Conservation (phyloP, 2,888 invertebrate species). For the Andrena minutula region DNA sequence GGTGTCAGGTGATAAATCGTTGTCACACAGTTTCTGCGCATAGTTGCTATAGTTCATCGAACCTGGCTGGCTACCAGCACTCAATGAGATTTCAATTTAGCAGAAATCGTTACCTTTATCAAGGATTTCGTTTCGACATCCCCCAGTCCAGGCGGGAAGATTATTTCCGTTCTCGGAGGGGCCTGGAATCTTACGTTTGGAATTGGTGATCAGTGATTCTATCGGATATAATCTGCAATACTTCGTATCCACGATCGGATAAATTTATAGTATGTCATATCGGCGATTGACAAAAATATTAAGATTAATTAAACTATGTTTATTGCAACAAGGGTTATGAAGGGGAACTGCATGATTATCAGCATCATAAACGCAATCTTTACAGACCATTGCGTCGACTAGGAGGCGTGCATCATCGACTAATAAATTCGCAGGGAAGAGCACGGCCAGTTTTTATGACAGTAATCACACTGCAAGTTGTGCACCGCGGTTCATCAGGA, state of each 20-base stretch:
- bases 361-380: too few species aligned
- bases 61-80: constrained; percentile 16
- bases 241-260: not conserved
- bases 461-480: constrained; percentile 28
- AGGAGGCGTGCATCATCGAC: constrained; percentile 18
- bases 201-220: constrained; percentile 18
- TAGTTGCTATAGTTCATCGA: constrained; percentile 32
- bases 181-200: constrained; percentile 27
- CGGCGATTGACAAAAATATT: not conserved
- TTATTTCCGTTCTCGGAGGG: constrained; percentile 47
- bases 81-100: constrained; percentile 53
- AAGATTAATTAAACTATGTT: too few species aligned
- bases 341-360: too few species aligned
- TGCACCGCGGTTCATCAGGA: constrained; percentile 23
- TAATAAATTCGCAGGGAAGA: constrained; percentile 46
- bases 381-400: constrained; percentile 31
- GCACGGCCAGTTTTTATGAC: constrained; percentile 42
- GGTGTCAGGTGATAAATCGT: constrained; percentile 23
- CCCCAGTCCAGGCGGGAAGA: constrained; percentile 20
- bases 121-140: constrained; percentile 44
- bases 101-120: constrained; percentile 39
- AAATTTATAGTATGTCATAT: not conserved
- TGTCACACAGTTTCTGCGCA: constrained; percentile 22
- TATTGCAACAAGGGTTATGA: too few species aligned
- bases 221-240: constrained; percentile 23